phyloP scores from a whole-genome alignment of 2,888 invertebrate species.

The Tetragonisca angustula region DNA sequence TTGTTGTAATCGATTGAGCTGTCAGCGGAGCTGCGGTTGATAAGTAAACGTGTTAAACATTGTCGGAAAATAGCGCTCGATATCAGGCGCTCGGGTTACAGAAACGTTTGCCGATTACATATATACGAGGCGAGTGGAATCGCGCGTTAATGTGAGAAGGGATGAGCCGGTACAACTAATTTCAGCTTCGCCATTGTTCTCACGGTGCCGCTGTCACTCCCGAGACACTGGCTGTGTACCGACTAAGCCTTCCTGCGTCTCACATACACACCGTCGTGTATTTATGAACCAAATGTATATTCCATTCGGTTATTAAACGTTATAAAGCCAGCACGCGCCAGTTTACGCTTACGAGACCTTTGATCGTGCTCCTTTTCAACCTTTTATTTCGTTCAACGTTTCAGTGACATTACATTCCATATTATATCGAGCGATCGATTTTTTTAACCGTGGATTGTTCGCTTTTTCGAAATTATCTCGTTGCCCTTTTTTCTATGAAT shows the following conservation, averaged over 20 bases:
- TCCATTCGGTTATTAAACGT: conserved; percentile 40
- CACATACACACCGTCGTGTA: conserved; percentile 19
- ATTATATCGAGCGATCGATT: background rate
- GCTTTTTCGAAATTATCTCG: background rate
- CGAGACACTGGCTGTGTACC: conserved; percentile 49
- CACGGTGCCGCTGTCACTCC: conserved; percentile 54
- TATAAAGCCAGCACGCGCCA: background rate
- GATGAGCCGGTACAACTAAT: conserved; percentile 66
- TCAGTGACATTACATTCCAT: background rate
- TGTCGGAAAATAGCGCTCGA: conserved; percentile 60
- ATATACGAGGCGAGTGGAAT: conserved; percentile 53
- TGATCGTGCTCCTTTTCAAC: conserved; percentile 5
- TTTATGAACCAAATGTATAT: conserved; percentile 52
- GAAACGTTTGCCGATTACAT: conserved; percentile 64
- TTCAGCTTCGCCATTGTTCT: conserved; percentile 64
- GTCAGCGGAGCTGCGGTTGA: conserved; percentile 33
- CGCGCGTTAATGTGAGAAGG: conserved; percentile 62
- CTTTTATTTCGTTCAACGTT: background rate
- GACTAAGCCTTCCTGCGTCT: conserved; percentile 30
- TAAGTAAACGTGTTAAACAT: conserved; percentile 56
- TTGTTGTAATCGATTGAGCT: conserved; percentile 40
- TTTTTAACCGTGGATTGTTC: background rate
- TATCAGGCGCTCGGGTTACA: conserved; percentile 52
- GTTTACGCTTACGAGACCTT: background rate
- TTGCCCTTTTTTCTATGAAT: background rate